phyloP scores from a whole-genome alignment of 2,797 vertebrate species.

The Nyctalus aviator region DNA sequence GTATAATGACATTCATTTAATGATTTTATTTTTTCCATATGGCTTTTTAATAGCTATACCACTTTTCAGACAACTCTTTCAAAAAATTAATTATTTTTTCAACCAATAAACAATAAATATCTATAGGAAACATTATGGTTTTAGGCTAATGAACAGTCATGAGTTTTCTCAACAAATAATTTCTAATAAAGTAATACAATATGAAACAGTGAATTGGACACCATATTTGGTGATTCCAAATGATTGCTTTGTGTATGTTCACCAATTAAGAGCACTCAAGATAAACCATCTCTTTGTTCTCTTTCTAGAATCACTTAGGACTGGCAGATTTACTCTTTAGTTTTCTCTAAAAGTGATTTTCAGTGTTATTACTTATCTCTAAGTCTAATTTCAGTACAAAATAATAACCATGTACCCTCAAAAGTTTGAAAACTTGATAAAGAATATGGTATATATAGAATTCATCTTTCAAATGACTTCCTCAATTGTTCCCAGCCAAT shows the following conservation, averaged over 20 bases:
- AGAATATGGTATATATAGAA: not conserved
- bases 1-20: not conserved
- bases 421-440: conserved; percentile 15
- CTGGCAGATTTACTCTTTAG: not conserved
- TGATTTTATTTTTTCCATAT: not conserved
- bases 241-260: not conserved
- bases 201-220: not conserved
- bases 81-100: conserved; percentile 41
- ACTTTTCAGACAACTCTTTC: conserved; percentile 14
- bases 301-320: not conserved
- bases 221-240: not conserved
- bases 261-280: not conserved
- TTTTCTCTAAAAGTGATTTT: not conserved
- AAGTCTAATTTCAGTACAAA: not conserved
- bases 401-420: not conserved
- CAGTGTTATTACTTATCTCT: conserved; percentile 21
- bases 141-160: not conserved
- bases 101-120: not conserved
- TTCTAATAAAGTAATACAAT: not conserved
- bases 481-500: not conserved
- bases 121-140: not conserved
- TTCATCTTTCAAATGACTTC: not conserved
- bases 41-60: not conserved
- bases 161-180: not conserved
- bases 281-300: not conserved